Base-by-base conservation (phyloP, 2,888 invertebrate species). In the Ennomos quercinarius region DNA sequence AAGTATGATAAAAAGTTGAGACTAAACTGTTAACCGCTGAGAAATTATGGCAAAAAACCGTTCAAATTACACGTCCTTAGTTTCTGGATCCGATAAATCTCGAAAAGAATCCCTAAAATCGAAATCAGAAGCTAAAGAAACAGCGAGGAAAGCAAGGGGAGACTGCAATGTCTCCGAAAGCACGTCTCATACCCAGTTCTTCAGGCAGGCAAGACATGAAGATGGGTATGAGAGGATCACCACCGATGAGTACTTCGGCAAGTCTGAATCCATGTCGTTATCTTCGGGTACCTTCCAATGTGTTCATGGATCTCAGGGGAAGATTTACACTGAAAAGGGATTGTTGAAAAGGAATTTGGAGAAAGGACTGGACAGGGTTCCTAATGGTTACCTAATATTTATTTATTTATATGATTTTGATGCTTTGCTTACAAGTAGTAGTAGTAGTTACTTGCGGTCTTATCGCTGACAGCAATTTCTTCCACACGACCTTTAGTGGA, bases 171-270 rank as follows among this genome's bases (percentile, higher is more conserved):
- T 68, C 0, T 74, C 83, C 0, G 52, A 51, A 10, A 77, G 74
- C 50, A 74, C 73, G 27, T 77, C 87, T 0, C 83, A 86, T 34
- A 87, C 91, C 0, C 79, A 87, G 35, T 88, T 78, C 55, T 83
- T 72, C 39, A 78, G 69, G 52, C 74, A 71, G 49, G 59, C 71
- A 2, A 71, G 65, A 48, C 66, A 72, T 54, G 66, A 74, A 1
- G 69, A 68, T 0, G 57, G 63, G 0, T 80, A 74, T 41, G 61
- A 72, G 17, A 73, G 66, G 43, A 78, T 88, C 2, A 80, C 78
- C 4, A 78, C 70, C 8, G 74, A 83, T 10, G 72, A 83, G 44
- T 89, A 78, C 57, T 63, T 74, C 10, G 79, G 78, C 0, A 34
- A 74, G 35, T 70, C 82, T 0, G 84, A 85, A 45, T 79, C 85